phyloP scores from a whole-genome alignment of 2,888 invertebrate species.

The Platycheirus rosarum region DNA sequence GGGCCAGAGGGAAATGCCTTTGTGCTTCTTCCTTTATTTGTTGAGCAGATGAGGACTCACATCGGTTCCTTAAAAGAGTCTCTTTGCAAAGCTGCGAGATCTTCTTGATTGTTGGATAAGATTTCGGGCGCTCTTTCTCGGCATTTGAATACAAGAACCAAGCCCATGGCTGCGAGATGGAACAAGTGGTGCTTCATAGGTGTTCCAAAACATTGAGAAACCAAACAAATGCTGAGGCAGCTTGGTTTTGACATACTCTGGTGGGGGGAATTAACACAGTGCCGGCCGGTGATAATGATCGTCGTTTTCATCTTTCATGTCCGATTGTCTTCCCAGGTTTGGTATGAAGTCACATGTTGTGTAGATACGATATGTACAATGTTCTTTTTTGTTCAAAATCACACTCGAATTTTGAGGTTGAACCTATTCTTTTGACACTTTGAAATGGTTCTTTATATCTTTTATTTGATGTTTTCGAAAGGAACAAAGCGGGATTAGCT shows the following conservation, averaged over 20 bases:
- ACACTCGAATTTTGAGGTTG: background rate
- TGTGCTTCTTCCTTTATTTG: conserved; percentile 11
- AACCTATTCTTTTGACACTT: background rate
- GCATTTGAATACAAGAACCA: conserved; percentile 36
- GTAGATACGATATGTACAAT: background rate
- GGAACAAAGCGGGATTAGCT: conserved; percentile 54
- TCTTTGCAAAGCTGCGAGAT: conserved; percentile 35
- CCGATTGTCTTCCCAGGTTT: conserved; percentile 48
- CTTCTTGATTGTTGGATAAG: conserved; percentile 39
- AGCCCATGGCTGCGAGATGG: conserved; percentile 37
- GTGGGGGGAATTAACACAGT: conserved; percentile 68
- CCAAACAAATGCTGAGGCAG: conserved; percentile 71
- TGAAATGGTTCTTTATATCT: background rate
- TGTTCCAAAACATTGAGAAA: conserved; percentile 71
- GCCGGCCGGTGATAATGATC: conserved; percentile 53
- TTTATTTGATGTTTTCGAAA: conserved; percentile 24
- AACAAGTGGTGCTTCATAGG: conserved; percentile 71
- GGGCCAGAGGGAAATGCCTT: conserved; percentile 26
- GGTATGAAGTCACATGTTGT: conserved; percentile 17
- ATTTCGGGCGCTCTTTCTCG: conserved; percentile 30
- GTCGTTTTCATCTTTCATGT: conserved; percentile 52
- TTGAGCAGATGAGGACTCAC: conserved; percentile 27
- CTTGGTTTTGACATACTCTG: conserved; percentile 68
- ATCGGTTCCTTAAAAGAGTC: conserved; percentile 39
- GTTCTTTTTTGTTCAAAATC: no score